These are phyloP conservation scores for Hetaerina americana DNA, from an alignment of 1,140 invertebrate species.

Conservation along the genomic window DNA sequence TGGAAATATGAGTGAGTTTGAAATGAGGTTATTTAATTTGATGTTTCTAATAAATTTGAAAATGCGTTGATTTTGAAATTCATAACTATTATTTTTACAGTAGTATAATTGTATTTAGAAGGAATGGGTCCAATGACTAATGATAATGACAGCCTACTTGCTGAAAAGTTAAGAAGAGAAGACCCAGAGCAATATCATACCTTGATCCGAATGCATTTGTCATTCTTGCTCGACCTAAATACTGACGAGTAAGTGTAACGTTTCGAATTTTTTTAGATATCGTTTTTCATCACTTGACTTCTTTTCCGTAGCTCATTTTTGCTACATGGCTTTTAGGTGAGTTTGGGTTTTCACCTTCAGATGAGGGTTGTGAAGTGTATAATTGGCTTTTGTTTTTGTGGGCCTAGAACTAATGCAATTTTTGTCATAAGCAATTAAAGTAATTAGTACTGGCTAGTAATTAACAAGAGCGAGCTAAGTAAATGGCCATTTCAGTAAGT, in stretches of 20 bases:
- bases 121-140: neutral
- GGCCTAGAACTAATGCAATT: too few species aligned
- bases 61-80: neutral
- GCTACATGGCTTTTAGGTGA: neutral
- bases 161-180: slow-evolving; percentile 49
- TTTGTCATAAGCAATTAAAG: too few species aligned
- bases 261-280: slow-evolving; percentile 21
- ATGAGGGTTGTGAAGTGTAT: neutral
- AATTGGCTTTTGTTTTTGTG: too few species aligned
- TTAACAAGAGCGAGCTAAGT: too few species aligned
- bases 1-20: neutral
- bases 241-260: slow-evolving; percentile 59
- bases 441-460: too few species aligned
- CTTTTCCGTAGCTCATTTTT: neutral
- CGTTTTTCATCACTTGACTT: slow-evolving; percentile 3
- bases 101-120: neutral
- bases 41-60: neutral
- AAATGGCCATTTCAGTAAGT: too few species aligned
- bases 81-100: neutral
- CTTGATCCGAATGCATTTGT: slow-evolving; percentile 81
- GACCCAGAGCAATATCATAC: slow-evolving; percentile 76
- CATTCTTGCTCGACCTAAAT: slow-evolving; percentile 69
- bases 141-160: slow-evolving; percentile 20
- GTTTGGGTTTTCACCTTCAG: neutral
- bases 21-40: neutral